Evolutionary conservation across 1,140 invertebrate genomes (phyloP), one percentile per base, ranked within the genome.

Genomic region (Brachionus rotundiformis): DNA sequence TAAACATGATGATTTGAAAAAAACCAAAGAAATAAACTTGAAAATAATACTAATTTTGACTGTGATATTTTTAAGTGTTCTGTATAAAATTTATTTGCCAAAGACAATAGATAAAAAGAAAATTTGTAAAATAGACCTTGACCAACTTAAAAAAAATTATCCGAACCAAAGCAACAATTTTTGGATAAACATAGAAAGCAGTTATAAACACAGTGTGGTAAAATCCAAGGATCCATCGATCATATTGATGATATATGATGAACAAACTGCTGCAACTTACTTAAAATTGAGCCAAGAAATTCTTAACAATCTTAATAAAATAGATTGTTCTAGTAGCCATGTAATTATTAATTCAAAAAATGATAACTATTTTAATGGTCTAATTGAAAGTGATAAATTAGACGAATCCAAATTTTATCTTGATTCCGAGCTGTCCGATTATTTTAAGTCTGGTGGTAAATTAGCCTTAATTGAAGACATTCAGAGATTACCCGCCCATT

Each of bases 111-210:
- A n/a, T n/a, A 36, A 39, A 68, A 7, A 16, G 8, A 36, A 68
- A 23, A 16, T 5, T 10, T 23, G 44, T 25, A 73, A 44, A 73
- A 25, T 73, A 5, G 68, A 41, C 16, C 33, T 73, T 44, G 76
- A 36, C 23, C 7, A 79, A 33, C 19, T 79, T 16, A 79, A 59
- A 79, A 7, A 54, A 31, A 59, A 31, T 3, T 79, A 59, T 79
- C 44, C 44, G n/a, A 79, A 29, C 31, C 76, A 79, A 79, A 59
- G 44, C 4, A 11, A 63, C 29, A 5, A 3, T 3, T 79, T 79
- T 39, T 79, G 76, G 76, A 63, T 49, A n/a, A 79, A 79, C 16
- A 59, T 79, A 1, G 76, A 79, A 63, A 79, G 76, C n/a, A 59
- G 41, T 59, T 79, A 59, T 31, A 79, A 39, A 25, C 76, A 79